Percentiles rank a stretch among this genome's conserved stretches.
Evolutionary conservation across 2,888 invertebrate species (phyloP).

Genomic region (Sesamia inferens): DNA sequence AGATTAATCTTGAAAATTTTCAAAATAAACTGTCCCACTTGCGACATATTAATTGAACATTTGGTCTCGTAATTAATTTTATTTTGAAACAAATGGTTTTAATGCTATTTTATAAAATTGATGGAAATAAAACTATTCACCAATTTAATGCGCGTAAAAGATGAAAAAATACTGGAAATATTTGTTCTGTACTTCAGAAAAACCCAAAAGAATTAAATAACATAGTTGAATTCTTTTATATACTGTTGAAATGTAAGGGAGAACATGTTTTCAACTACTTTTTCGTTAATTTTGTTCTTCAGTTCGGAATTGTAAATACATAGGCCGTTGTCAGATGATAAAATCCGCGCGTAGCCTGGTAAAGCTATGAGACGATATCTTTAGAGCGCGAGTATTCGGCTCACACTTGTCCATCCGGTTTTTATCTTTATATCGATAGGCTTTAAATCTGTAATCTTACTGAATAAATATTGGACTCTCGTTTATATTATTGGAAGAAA

Average conservation of each 20-base stretch:
- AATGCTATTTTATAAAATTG: not conserved
- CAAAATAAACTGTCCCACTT: not conserved
- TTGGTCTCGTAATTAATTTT: not conserved
- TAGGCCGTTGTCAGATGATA: not conserved
- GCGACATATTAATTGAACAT: not conserved
- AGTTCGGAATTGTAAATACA: not conserved
- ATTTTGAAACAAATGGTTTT: not conserved
- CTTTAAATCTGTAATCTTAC: conserved; percentile 13
- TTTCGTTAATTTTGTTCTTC: not conserved
- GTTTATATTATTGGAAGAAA: conserved; percentile 28
- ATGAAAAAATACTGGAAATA: not conserved
- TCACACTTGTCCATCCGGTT: not conserved
- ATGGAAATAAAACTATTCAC: not conserved
- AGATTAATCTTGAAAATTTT: too few species aligned
- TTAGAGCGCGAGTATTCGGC: not conserved
- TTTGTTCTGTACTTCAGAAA: not conserved
- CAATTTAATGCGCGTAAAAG: not conserved
- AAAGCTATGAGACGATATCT: not conserved
- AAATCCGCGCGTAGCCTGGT: not conserved
- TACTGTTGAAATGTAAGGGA: not conserved
- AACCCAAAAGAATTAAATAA: not conserved
- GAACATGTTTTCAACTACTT: not conserved
- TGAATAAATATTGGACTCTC: conserved; percentile 6
- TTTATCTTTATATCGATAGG: conserved; percentile 1
- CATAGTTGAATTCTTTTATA: too few species aligned